Evolutionary conservation across 1,140 invertebrate genomes (phyloP).

Genomic region (roundworm (Caenorhabditis elegans)): WBcel235 BX284604.4:943501-944000

Average conservation of each 20-base stretch:
- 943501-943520: no score
- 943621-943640: no score
- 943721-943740: not conserved
- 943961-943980: constrained; percentile 65
- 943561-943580: no score
- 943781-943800: constrained; percentile 62
- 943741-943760: not conserved
- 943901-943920: not conserved
- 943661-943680: no score
- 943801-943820: constrained; percentile 63
- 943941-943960: constrained; percentile 49
- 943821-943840: constrained; percentile 69
- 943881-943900: constrained; percentile 11
- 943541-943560: no score
- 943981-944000: constrained; percentile 61
- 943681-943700: not conserved
- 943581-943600: no score
- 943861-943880: constrained; percentile 54
- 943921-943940: not conserved
- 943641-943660: no score
- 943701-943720: not conserved
- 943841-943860: constrained; percentile 69
- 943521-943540: no score
- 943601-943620: no score
- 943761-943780: constrained; percentile 55